Conservation (phyloP, 1,140 invertebrate species). For the Wasmannia auropunctata region DNA sequence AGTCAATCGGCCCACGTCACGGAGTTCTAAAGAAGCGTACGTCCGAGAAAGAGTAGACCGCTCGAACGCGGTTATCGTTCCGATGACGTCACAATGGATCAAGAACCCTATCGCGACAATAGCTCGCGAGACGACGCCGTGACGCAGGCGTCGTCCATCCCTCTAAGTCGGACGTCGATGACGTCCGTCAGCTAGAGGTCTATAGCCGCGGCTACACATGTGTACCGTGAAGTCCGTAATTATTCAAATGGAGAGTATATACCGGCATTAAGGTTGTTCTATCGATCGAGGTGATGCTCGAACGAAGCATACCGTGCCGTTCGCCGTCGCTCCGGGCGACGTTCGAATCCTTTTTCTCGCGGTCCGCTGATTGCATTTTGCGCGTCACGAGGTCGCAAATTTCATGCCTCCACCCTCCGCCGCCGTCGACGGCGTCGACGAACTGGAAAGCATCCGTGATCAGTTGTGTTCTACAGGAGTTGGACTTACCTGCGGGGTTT, state of each 20-base stretch:
- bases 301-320: constrained; percentile 12
- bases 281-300: constrained; percentile 62
- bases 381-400: constrained; percentile 20
- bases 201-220: constrained; percentile 53
- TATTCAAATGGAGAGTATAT: constrained; percentile 69
- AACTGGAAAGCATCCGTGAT: neutral
- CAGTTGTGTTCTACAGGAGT: neutral
- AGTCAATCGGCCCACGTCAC: constrained; percentile 29
- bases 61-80: neutral
- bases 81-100: constrained; percentile 33
- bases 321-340: neutral
- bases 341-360: constrained; percentile 42
- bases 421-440: neutral
- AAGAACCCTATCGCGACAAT: neutral
- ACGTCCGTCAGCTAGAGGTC: constrained; percentile 18
- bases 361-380: constrained; percentile 9
- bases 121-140: neutral
- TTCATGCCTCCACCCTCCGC: neutral
- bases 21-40: constrained; percentile 15
- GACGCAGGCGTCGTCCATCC: constrained; percentile 18
- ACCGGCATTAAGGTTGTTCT: constrained; percentile 61
- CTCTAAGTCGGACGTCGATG: constrained; percentile 28
- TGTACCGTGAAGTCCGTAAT: constrained; percentile 58
- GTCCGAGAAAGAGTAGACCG: neutral
- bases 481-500: constrained; percentile 22